Conservation (phyloP, 30 jellyfish, hydroid and myxozoan genomes). For the Cassiopea xamachana region DNA sequence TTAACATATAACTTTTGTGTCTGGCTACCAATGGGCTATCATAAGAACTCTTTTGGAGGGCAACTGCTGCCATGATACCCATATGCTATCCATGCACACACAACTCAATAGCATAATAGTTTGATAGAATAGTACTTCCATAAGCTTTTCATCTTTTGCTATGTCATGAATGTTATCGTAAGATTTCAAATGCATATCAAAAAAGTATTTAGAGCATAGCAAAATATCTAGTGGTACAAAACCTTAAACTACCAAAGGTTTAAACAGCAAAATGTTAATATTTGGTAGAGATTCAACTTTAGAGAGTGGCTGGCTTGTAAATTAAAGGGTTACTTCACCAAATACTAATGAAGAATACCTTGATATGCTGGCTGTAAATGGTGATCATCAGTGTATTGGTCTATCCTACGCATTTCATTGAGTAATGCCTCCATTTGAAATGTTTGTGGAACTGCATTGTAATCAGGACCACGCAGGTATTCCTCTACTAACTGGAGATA, state of each 20-base stretch:
- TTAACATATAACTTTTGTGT: background rate
- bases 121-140: background rate
- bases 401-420: slow-evolving; percentile 66
- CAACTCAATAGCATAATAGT: background rate
- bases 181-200: background rate
- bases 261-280: background rate
- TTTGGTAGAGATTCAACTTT: background rate
- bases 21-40: background rate
- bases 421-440: slow-evolving; percentile 74
- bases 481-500: slow-evolving; percentile 42
- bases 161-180: background rate
- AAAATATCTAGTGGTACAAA: too few species aligned
- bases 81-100: background rate
- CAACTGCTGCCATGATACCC: background rate
- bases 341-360: slow-evolving; percentile 10
- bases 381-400: background rate
- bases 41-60: background rate
- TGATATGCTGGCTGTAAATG: slow-evolving; percentile 26
- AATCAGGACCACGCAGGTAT: slow-evolving; percentile 40
- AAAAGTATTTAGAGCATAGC: too few species aligned
- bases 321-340: background rate
- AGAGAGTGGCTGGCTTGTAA: background rate
- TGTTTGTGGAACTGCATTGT: slow-evolving; percentile 68
- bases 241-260: too few species aligned
- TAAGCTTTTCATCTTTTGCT: background rate